Base-by-base conservation (phyloP, 2,113 vertebrate species). In the Anarrhichthys ocellatus region DNA sequence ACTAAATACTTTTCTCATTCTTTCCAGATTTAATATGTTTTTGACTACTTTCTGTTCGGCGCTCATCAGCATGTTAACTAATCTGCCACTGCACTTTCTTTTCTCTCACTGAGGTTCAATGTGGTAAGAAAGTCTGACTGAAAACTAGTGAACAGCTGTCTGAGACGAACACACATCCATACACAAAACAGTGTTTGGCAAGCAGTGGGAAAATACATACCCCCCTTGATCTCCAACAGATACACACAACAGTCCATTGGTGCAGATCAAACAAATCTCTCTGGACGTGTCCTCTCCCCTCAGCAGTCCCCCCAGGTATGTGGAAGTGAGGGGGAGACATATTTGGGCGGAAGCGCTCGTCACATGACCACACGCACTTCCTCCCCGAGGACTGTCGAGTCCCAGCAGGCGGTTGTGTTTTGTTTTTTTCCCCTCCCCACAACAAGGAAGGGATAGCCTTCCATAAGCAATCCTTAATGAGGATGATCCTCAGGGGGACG, bases 391-490 rank as follows among this genome's bases (percentile, higher is more conserved):
- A 81, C 69, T 67, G 61, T 83, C 46, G 32, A 74, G 61, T 89
- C 89, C 76, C 89, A 82, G 68, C 69, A 82, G 86, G 81, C 84
- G 82, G 56, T 68, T 89, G 62, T 22, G 74, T 67, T 76, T 76
- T 70, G 63, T 29, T 34, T 11, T 29, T 59, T 29, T 18, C 8
- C 1, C 13, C 2, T 15, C 11, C 65, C 74, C 78, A 87, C 64
- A 80, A 88, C 75, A 88, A 81, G 64, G 71, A 81, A 88, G 70
- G 70, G 69, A 78, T 76, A 67, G 61, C 65, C 86, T 83, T 82
- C 77, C 74, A 80, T 91, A 87, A 93, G 86, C 82, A 88, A 42
- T 89, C 52, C 67, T 89, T 93, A 93, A 94, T 89, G 87, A 94
- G 74, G 73, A 88, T 52, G 61, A 75, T 75, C 79, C 74, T 83